These are phyloP conservation scores for Halcyon senegalensis DNA, from an alignment of 2,113 vertebrate genomes.

Conservation along the genomic window DNA sequence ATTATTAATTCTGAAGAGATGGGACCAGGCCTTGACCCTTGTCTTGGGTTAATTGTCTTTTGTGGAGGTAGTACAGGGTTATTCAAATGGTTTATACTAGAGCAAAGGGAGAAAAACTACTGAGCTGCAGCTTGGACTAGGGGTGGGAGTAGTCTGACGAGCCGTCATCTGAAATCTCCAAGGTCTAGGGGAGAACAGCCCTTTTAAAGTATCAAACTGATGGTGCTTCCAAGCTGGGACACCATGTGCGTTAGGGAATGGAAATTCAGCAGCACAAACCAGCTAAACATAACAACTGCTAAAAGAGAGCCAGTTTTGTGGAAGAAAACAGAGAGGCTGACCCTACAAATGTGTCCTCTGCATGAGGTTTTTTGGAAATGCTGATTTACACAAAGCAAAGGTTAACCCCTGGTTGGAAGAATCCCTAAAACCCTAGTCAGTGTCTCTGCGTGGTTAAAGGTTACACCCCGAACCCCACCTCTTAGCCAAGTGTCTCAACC, in stretches of 20 bases:
- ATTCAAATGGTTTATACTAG: background rate
- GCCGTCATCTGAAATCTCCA: background rate
- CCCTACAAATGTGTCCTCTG: background rate
- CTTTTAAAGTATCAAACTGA: background rate
- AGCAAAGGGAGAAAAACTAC: background rate
- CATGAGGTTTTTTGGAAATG: background rate
- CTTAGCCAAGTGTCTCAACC: background rate
- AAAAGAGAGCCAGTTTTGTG: background rate
- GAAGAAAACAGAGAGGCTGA: background rate
- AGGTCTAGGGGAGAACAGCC: background rate
- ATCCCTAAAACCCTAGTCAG: background rate
- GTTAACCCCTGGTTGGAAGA: background rate
- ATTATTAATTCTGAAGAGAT: background rate
- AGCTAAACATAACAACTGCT: background rate
- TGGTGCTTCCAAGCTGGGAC: background rate
- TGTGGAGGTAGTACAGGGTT: background rate
- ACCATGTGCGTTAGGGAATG: background rate
- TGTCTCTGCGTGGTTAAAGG: background rate
- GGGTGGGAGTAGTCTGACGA: background rate
- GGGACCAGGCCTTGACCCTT: background rate
- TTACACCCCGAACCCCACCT: background rate
- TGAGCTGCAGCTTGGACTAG: background rate
- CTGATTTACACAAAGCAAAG: background rate
- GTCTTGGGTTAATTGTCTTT: background rate
- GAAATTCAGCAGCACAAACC: conserved; percentile 22